phyloP scores from a whole-genome alignment of 1,140 invertebrate genomes.

The Agrypnia vestita region DNA sequence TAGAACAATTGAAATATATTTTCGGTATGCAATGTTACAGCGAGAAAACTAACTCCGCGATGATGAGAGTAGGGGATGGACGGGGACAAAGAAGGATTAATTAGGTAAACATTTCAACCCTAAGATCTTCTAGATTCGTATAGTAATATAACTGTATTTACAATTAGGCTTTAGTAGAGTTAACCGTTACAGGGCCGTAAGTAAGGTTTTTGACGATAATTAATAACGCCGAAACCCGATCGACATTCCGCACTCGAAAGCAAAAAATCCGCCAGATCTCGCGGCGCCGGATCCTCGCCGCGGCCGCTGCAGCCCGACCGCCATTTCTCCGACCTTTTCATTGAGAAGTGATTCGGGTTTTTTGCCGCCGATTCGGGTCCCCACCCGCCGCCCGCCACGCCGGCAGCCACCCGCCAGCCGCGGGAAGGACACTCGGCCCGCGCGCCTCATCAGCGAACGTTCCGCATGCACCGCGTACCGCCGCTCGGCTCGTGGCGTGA shows the following conservation, averaged over 20 bases:
- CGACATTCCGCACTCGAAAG: background rate
- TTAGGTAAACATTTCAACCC: too few relatives aligned
- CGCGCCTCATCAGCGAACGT: slow-evolving; percentile 37
- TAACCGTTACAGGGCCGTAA: too few relatives aligned
- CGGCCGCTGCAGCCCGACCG: background rate
- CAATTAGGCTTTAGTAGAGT: too few relatives aligned
- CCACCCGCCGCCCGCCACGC: background rate
- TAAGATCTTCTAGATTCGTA: too few relatives aligned
- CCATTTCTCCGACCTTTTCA: slow-evolving; percentile 35
- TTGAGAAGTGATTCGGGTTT: slow-evolving; percentile 36
- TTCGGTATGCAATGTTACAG: too few relatives aligned
- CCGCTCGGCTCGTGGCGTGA: background rate
- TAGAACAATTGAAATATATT: too few relatives aligned
- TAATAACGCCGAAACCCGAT: background rate
- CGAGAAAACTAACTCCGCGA: too few relatives aligned
- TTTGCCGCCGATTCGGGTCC: slow-evolving; percentile 18
- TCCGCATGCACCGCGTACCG: slow-evolving; percentile 5
- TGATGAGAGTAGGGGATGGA: too few relatives aligned
- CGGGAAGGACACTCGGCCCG: slow-evolving; percentile 43
- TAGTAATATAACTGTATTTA: too few relatives aligned
- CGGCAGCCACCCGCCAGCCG: background rate
- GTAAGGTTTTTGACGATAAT: too few relatives aligned
- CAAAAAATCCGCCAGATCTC: background rate
- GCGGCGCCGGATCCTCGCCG: background rate
- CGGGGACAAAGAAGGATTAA: too few relatives aligned